Conservation (phyloP, 1,140 invertebrate genomes). For the Battus philenor region DNA sequence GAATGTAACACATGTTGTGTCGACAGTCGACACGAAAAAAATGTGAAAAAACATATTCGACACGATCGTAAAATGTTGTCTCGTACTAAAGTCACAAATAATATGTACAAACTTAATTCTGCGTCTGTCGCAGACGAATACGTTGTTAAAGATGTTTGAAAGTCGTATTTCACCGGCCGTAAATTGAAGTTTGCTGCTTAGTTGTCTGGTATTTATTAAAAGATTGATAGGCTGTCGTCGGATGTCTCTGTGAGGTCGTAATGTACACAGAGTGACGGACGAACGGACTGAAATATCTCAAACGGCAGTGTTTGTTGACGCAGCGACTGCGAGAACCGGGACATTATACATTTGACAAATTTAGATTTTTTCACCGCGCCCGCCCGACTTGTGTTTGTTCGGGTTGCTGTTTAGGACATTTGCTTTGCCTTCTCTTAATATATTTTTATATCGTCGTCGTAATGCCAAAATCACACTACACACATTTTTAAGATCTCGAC, state of each 20-base stretch:
- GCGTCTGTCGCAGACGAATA: slow-evolving; percentile 14
- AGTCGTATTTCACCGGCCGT: background rate
- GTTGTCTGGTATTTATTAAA: slow-evolving; percentile 61
- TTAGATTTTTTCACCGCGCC: slow-evolving; percentile 37
- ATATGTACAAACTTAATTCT: slow-evolving; percentile 35
- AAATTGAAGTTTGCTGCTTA: slow-evolving; percentile 2
- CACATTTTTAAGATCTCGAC: too few relatives aligned
- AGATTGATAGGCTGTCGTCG: slow-evolving; percentile 69
- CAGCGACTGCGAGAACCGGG: slow-evolving; percentile 32
- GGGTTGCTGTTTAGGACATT: background rate
- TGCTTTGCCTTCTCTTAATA: slow-evolving; percentile 4
- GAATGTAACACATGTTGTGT: slow-evolving; percentile 44
- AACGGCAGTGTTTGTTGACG: slow-evolving; percentile 60
- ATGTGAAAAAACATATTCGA: slow-evolving; percentile 60
- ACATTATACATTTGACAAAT: slow-evolving; percentile 53
- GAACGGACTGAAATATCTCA: slow-evolving; percentile 57
- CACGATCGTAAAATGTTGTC: slow-evolving; percentile 57
- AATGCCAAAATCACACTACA: too few relatives aligned
- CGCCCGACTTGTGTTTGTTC: slow-evolving; percentile 11
- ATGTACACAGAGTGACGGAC: slow-evolving; percentile 52
- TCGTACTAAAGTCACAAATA: slow-evolving; percentile 60
- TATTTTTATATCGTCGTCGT: too few relatives aligned
- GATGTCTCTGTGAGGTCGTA: slow-evolving; percentile 61
- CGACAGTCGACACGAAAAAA: slow-evolving; percentile 35
- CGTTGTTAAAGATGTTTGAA: background rate